Conservation (phyloP, 2,797 vertebrate genomes). For the Synanceia verrucosa region DNA sequence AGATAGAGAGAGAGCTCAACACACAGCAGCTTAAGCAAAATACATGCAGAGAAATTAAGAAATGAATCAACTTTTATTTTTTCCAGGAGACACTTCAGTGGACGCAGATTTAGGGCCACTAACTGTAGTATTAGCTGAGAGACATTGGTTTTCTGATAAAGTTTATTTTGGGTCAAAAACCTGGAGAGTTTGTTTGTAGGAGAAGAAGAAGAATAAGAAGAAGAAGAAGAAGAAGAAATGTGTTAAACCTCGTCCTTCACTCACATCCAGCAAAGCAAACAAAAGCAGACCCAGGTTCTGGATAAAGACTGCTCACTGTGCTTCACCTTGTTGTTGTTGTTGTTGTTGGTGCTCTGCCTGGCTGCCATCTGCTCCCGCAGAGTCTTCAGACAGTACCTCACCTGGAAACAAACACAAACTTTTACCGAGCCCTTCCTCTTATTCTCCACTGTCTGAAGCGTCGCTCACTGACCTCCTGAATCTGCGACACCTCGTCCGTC, state of each 20-base stretch:
- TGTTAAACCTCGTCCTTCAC: neutral
- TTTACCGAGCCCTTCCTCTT: neutral
- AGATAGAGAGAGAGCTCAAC: too few species aligned
- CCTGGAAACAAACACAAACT: conserved; percentile 63
- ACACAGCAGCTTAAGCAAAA: neutral
- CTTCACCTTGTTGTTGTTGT: conserved; percentile 56
- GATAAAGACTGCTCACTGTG: too few species aligned
- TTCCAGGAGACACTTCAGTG: neutral
- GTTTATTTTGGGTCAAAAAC: neutral
- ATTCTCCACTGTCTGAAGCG: too few species aligned
- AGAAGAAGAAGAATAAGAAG: too few species aligned
- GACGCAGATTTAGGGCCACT: neutral
- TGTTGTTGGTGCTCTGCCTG: conserved; percentile 73
- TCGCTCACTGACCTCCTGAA: conserved; percentile 87
- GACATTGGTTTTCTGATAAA: neutral
- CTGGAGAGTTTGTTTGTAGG: too few species aligned
- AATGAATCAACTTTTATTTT: too few species aligned
- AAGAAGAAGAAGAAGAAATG: too few species aligned
- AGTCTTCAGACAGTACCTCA: conserved; percentile 85
- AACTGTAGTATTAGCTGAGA: neutral
- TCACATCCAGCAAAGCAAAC: neutral
- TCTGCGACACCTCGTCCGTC: conserved; percentile 89
- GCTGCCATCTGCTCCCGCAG: conserved; percentile 85
- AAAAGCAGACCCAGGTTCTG: too few species aligned
- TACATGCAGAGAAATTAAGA: too few species aligned